Base-by-base conservation (phyloP, 2,888 invertebrate genomes). In the Caenorhabditis drosophilae region DNA sequence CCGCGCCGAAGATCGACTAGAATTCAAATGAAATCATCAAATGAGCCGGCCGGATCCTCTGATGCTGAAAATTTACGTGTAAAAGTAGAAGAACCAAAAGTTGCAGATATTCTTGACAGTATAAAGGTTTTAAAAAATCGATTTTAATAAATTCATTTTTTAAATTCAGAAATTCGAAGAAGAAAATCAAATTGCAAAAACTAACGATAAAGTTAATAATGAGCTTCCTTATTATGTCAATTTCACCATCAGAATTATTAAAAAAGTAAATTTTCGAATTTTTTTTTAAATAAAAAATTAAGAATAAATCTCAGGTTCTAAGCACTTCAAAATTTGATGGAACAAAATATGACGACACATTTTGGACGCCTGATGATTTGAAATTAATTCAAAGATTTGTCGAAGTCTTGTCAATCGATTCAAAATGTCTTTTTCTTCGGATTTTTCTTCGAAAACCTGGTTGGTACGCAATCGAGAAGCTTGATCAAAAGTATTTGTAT, bases 391-490 rank as follows among this genome's bases (percentile, higher is more conserved):
- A 46, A n/a, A 49, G 58, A 44, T 64, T 64, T 20, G 55, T 64
- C 1, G 40, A 46, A 2, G 40, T 18, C 12, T 23, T 58, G n/a
- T 59, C 64, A 1, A 46, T 44, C 20, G 20, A n/a, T 31, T 57
- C 64, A 3, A 50, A 59, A 25, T 50, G 54, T 16, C 26, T 64
- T 16, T 18, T 64, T n/a, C 26, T 53, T 23, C 41, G 64, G 18
- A 25, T 64, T 15, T 54, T 64, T 7, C 40, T 64, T 3, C 20
- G 64, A 25, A 58, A 51, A 40, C 38, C 27, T 2, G 51, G 26
- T 23, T 64, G 64, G 64, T 55, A 51, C 51, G 26, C 31, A 36
- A 40, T 54, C 16, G 64, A 64, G 20, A 64, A 64, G 16, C 25
- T 64, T 25, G 36, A 51, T 12, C 50, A 64, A 41, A 64, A 54